phyloP scores from a whole-genome alignment of 1,140 invertebrate genomes.

The Choristoneura fumiferana region DNA sequence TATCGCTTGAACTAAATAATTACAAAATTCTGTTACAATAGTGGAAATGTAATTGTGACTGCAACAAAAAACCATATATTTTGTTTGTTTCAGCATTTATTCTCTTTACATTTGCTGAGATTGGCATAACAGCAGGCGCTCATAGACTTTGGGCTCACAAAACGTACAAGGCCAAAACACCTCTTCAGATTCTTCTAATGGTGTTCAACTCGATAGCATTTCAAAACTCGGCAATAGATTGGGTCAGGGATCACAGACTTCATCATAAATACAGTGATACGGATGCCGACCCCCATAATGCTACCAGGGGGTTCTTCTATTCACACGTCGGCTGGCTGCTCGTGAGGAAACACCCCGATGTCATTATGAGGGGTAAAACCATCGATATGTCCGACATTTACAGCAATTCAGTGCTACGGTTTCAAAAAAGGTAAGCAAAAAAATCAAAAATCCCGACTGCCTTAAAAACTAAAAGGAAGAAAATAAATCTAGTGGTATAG shows the following conservation, averaged over 20 bases:
- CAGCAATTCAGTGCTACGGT: slow-evolving; percentile 84
- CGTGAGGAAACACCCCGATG: slow-evolving; percentile 80
- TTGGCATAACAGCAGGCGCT: slow-evolving; percentile 89
- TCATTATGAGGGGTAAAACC: slow-evolving; percentile 82
- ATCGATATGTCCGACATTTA: slow-evolving; percentile 86
- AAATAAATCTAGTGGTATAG: too few relatives aligned
- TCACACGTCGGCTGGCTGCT: slow-evolving; percentile 83
- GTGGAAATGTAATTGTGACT: background rate
- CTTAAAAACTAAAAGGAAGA: too few relatives aligned
- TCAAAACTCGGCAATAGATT: slow-evolving; percentile 78
- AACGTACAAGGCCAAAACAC: slow-evolving; percentile 90
- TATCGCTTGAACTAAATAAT: background rate
- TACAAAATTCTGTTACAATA: background rate
- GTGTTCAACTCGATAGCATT: slow-evolving; percentile 85
- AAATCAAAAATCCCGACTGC: slow-evolving; percentile 8
- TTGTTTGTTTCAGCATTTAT: slow-evolving; percentile 32
- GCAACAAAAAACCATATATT: background rate
- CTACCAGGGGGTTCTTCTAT: slow-evolving; percentile 82
- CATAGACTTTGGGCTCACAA: slow-evolving; percentile 91
- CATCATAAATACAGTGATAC: slow-evolving; percentile 86
- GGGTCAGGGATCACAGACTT: slow-evolving; percentile 81
- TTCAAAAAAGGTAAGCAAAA: slow-evolving; percentile 82
- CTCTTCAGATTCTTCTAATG: slow-evolving; percentile 85
- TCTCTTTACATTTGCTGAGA: slow-evolving; percentile 73
- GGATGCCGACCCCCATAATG: slow-evolving; percentile 84